A percentile compares a stretch with the other conserved stretches of the same genome.
phyloP scores from a whole-genome alignment of 2,888 invertebrate genomes.

The Calliopum simillimum region DNA sequence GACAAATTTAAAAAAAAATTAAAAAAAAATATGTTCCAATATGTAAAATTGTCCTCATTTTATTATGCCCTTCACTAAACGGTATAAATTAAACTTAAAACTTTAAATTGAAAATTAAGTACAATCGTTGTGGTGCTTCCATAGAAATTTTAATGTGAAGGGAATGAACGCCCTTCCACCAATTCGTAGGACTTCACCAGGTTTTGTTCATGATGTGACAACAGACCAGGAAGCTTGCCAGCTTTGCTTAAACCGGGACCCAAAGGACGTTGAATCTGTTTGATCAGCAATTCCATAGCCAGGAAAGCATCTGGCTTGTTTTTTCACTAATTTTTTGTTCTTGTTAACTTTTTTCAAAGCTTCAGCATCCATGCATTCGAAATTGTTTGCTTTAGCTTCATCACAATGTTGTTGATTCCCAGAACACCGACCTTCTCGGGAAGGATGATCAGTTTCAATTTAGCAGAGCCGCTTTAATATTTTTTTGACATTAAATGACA shows the following conservation, averaged over 20 bases:
- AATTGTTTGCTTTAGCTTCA: constrained; percentile 90
- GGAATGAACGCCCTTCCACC: constrained; percentile 99
- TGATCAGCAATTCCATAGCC: constrained; percentile 98
- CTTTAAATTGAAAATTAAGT: too few species aligned
- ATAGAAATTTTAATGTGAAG: constrained; percentile 99
- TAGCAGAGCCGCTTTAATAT: too few species aligned
- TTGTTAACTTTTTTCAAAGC: constrained; percentile 99
- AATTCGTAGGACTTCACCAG: constrained; percentile 95
- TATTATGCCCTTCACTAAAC: too few species aligned
- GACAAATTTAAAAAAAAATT: too few species aligned
- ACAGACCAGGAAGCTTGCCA: constrained; percentile 99
- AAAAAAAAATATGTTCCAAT: too few species aligned
- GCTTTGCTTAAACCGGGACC: constrained; percentile 99
- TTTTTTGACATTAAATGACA: too few species aligned
- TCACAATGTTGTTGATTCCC: constrained; percentile 99
- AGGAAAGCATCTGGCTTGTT: constrained; percentile 98
- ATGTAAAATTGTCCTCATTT: too few species aligned
- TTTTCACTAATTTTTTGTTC: constrained; percentile 99
- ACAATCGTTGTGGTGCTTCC: constrained; percentile 97
- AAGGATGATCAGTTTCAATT: too few species aligned
- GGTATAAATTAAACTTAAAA: too few species aligned
- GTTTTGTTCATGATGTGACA: too few species aligned
- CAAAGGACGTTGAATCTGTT: constrained; percentile 97
- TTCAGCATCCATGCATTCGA: constrained; percentile 98
- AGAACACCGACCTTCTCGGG: too few species aligned